Evolutionary conservation across 2,797 vertebrate genomes (phyloP), one percentile per base, ranked within the genome.

Genomic region (Toxotes lorentzi): DNA sequence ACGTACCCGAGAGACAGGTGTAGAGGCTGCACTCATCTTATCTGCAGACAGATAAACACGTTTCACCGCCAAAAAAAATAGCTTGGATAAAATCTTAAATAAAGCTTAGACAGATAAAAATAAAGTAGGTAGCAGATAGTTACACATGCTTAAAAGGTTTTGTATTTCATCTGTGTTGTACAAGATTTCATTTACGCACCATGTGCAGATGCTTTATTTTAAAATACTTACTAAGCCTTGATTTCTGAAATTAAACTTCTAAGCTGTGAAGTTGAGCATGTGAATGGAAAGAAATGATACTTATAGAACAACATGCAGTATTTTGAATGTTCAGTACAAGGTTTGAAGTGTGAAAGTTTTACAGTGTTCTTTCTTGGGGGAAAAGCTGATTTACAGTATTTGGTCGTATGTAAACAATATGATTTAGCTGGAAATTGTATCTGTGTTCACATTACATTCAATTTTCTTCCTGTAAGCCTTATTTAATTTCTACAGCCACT

Each of bases 21-120:
- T 95, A 70, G 89, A 93, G 7, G 76, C 86, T 11, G 86, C 86
- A 35, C 90, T 96, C 96, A 96, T 97, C 35, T 62, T 88, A 34
- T n/a, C 81, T 88, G 53, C 2, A 71, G 4, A 79, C 3, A 75
- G 50, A 54, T 3, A 70, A 54, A 69, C 2, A 43, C 48, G 8
- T 10, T 63, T 57, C n/a, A 24, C 50, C 5, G 23, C 14, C 12
- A 58, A n/a, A 1, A 43, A 12, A 51, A 63, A 47, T 5, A 10
- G 4, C 6, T 40, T 1, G 21, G 8, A 27, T 64, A 4, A 30
- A 6, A 63, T 8, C 19, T 51, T 5, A 41, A 30, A 30, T 30
- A 30, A 30, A 10, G 7, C n/a, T 19, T 3, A 23, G n/a, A 54
- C 23, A 56, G 21, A 61, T 3, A 30, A 3, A 7, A 2, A 48